These are phyloP conservation scores for Cinara cedri DNA, from an alignment of 2,888 invertebrate species.

Conservation along the genomic window DNA sequence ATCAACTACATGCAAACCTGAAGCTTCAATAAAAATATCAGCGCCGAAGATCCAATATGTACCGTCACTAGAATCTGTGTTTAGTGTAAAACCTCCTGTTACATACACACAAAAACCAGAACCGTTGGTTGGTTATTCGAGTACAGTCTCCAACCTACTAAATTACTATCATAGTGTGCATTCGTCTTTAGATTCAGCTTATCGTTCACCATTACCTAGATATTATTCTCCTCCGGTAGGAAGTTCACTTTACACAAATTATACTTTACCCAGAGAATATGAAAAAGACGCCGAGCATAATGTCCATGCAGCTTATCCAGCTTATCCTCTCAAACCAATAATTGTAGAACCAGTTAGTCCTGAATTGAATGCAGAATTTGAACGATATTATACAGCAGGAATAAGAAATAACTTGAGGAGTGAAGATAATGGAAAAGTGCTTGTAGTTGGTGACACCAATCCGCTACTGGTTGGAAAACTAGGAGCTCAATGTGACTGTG, in stretches of 20 bases:
- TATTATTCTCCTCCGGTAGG: constrained; percentile 8
- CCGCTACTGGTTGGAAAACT: constrained; percentile 71
- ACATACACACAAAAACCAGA: constrained; percentile 39
- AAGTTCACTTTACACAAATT: constrained; percentile 1
- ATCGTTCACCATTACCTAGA: constrained; percentile 36
- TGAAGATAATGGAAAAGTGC: constrained; percentile 41
- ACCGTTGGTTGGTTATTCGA: constrained; percentile 31
- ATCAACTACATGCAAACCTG: constrained; percentile 35
- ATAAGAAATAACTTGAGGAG: constrained; percentile 23
- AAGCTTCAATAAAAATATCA: constrained; percentile 4
- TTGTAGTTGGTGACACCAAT: constrained; percentile 13
- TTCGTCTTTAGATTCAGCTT: constrained; percentile 40
- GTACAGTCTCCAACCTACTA: constrained; percentile 37
- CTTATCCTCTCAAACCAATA: constrained; percentile 33
- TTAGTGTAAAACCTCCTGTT: constrained; percentile 29
- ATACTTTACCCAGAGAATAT: constrained; percentile 41
- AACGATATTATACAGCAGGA: constrained; percentile 39
- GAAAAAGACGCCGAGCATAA: constrained; percentile 33
- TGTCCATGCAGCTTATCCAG: constrained; percentile 11
- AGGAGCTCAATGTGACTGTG: constrained; percentile 76
- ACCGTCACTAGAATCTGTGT: constrained; percentile 36
- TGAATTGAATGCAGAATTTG: constrained; percentile 42
- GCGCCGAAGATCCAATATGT: neutral
- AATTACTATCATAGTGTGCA: constrained; percentile 35
- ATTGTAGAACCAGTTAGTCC: constrained; percentile 43